A percentile compares a stretch with the other conserved stretches of the same genome.
Evolutionary conservation across 2,113 vertebrate genomes (phyloP).

Genomic region (Australoheros scitulus): DNA sequence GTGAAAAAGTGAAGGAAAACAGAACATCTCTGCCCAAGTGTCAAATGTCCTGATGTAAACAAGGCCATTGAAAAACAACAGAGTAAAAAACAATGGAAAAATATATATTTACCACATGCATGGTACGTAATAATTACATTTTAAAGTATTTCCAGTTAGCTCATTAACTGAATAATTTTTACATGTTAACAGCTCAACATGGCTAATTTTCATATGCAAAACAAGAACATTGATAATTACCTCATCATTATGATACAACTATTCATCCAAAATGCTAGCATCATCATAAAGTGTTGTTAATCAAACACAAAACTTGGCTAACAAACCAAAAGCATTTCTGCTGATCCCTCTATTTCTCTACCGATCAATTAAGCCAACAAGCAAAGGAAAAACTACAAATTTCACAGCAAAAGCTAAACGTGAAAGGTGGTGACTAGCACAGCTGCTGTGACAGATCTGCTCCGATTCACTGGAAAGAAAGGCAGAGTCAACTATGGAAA

Average conservation of each 20-base stretch:
- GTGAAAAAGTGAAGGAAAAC: background rate
- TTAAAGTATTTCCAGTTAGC: background rate
- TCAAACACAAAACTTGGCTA: background rate
- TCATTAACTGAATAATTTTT: background rate
- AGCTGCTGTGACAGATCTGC: no score
- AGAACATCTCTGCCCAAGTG: background rate
- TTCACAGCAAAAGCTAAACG: background rate
- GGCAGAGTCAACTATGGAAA: no score
- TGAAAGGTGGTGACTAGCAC: no score
- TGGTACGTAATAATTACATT: background rate
- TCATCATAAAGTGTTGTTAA: background rate
- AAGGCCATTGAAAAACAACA: background rate
- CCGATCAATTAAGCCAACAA: fast-evolving
- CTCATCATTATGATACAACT: background rate
- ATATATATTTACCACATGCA: background rate
- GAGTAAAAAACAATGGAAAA: background rate
- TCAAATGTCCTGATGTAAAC: background rate
- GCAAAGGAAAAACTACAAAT: background rate
- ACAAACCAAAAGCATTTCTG: background rate
- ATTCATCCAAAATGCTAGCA: background rate
- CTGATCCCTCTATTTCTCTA: background rate
- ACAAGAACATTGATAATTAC: background rate
- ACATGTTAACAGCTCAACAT: background rate
- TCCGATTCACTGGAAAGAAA: no score
- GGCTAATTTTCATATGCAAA: background rate